Evolutionary conservation across 92 coral and sea anemone genomes (phyloP).

Genomic region (Plumapathes pennacea): DNA sequence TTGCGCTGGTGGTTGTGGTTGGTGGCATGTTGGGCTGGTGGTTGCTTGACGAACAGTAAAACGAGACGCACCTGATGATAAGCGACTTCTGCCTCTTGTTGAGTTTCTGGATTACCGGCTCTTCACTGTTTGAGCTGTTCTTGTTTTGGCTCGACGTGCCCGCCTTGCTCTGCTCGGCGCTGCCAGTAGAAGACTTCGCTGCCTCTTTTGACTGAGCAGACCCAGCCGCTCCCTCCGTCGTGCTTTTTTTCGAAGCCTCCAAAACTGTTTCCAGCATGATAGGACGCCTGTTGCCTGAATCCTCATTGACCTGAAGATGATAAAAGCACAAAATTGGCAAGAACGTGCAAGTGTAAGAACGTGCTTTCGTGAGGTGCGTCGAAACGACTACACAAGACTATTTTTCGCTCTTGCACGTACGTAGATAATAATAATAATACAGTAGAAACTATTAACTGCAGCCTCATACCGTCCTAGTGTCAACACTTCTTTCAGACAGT

Average conservation of each 20-base stretch:
- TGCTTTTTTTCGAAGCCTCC: constrained; percentile 3
- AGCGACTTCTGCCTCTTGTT: constrained; percentile 65
- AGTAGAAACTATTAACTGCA: neutral
- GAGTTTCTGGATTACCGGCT: constrained; percentile 26
- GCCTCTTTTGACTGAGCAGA: constrained; percentile 8
- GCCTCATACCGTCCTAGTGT: too few relatives aligned
- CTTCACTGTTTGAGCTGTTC: constrained; percentile 17
- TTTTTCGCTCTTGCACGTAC: neutral
- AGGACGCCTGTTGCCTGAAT: constrained; percentile 91
- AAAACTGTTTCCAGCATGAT: constrained; percentile 80
- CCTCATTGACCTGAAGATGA: constrained; percentile 94
- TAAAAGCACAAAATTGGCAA: neutral
- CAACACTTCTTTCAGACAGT: neutral
- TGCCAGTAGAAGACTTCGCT: constrained; percentile 7
- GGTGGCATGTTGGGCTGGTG: too few relatives aligned
- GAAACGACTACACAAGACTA: neutral
- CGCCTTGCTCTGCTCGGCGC: neutral
- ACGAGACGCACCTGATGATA: constrained; percentile 57
- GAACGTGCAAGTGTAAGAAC: neutral
- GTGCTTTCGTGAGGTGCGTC: neutral
- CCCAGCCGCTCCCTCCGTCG: constrained; percentile 2
- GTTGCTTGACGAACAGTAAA: too few relatives aligned
- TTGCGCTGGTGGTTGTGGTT: too few relatives aligned
- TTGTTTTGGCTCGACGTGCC: constrained; percentile 4
- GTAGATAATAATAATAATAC: neutral